Base-by-base conservation (phyloP, 2,113 vertebrate genomes). In the Pleuronectes platessa region DNA sequence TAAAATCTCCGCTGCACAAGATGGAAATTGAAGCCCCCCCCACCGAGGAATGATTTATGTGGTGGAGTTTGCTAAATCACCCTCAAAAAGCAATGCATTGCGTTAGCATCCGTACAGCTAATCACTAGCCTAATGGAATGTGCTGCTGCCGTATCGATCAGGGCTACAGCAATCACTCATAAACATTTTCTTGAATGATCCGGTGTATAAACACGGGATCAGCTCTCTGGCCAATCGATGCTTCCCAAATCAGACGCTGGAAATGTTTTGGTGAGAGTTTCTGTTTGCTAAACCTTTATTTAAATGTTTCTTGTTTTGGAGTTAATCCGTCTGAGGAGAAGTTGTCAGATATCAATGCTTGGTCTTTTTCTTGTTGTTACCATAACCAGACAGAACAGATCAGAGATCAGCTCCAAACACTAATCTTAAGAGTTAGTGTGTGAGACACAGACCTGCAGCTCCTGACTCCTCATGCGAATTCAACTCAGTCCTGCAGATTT, bases 111-210 rank as follows among this genome's bases (percentile, higher is more conserved):
- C 66, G 76, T 71, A 82, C 85, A 88, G 87, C 87, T 93, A 93
- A 92, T 93, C 87, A 62, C 85, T 87, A 74, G 76, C 62, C 83
- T 88, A 84, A 90, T 92, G 87, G 87, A 90, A 91, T 86, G 78
- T 86, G 85, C 77, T 72, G 70, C 87, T 86, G 80, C 86, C 76
- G 59, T 91, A 93, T 93, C 88, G 93, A 93, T 92, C 83, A 40
- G 18, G 18, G 27, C 37, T 20, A 27, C 64, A 74, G 76, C 53
- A 71, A 83, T 89, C 83, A 86, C 74, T 89, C 85, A 90, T 74
- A 76, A 76, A 76, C 71, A 76, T 68, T 71, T 76, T 12, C 69
- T 60, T 54, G 71, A 89, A 82, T 76, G 84, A 78, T 81, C 76
- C 55, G 4, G 49, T 69, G 55, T 47, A 77, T 64, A 83, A 84